A percentile compares a stretch with the other conserved stretches of the same genome.
These are phyloP conservation scores for Callaeas wilsoni DNA, from an alignment of 2,113 vertebrate species.

Conservation along the genomic window DNA sequence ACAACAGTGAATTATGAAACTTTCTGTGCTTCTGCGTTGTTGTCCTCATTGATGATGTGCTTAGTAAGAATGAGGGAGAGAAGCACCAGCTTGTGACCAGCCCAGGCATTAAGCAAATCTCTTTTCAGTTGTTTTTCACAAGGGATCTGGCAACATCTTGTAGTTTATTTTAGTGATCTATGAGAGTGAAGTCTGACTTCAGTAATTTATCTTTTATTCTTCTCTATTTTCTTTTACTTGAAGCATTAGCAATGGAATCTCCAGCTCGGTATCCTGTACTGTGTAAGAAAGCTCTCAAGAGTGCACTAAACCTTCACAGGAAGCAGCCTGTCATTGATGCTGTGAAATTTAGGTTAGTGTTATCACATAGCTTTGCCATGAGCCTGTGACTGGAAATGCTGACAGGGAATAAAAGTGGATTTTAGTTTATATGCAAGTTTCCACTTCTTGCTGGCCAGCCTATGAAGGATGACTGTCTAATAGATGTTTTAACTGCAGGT, in stretches of 20 bases:
- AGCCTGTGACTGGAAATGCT: neutral
- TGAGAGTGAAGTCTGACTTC: neutral
- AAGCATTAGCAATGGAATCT: conserved; percentile 87
- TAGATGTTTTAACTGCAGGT: neutral
- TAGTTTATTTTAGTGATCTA: neutral
- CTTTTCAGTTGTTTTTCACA: neutral
- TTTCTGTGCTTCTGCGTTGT: neutral
- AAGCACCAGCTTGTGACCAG: neutral
- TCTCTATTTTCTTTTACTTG: neutral
- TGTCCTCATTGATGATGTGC: neutral
- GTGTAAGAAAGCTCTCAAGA: conserved; percentile 84
- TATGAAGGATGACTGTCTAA: neutral
- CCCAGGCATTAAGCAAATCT: neutral
- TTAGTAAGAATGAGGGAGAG: neutral
- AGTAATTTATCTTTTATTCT: neutral
- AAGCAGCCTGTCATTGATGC: conserved; percentile 73
- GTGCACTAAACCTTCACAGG: conserved; percentile 77
- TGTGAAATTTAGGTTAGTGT: conserved; percentile 80
- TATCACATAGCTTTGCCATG: neutral
- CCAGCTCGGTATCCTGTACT: conserved; percentile 83
- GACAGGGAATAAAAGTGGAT: neutral
- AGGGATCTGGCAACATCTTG: neutral
- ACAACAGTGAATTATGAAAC: neutral
- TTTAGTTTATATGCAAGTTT: neutral
- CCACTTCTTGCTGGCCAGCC: neutral